Conservation (phyloP, 1,140 invertebrate species). For the Solen grandis region DNA sequence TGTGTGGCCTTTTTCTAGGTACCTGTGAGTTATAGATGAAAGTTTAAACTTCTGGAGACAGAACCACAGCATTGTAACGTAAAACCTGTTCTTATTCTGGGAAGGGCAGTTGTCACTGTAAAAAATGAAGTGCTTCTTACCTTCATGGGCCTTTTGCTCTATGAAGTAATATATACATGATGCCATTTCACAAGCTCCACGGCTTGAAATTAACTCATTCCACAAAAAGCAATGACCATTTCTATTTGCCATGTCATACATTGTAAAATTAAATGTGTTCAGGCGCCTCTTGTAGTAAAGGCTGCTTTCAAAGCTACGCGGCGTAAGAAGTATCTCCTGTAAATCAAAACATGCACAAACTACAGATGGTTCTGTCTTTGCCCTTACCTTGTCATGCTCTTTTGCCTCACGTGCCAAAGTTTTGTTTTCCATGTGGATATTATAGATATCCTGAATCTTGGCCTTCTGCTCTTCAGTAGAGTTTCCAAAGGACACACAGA, state of each 20-base stretch:
- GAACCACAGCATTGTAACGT: conserved; percentile 29
- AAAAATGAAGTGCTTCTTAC: conserved; percentile 13
- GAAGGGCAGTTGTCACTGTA: conserved; percentile 37
- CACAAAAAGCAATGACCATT: conserved; percentile 4
- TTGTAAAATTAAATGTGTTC: conserved; percentile 28
- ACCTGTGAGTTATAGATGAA: neutral
- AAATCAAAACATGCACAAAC: conserved; percentile 18
- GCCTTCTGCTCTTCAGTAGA: neutral
- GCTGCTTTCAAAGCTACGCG: conserved; percentile 19
- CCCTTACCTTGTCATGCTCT: neutral
- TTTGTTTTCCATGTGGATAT: neutral
- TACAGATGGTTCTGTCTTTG: neutral
- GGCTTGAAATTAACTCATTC: conserved; percentile 10
- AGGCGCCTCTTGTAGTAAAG: conserved; percentile 22
- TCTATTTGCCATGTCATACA: neutral
- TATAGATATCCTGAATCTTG: neutral
- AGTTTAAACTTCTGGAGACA: conserved; percentile 4
- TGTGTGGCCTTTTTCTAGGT: no score
- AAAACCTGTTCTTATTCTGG: conserved; percentile 31
- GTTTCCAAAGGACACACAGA: neutral
- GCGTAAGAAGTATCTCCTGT: conserved; percentile 13
- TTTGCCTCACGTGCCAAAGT: neutral
- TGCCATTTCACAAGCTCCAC: conserved; percentile 34
- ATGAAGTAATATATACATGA: conserved; percentile 15
- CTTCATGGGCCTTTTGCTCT: neutral